Evolutionary conservation across 2,888 invertebrate species (phyloP), one percentile per base, ranked within the genome.

Genomic region (Operophtera brumata): DNA sequence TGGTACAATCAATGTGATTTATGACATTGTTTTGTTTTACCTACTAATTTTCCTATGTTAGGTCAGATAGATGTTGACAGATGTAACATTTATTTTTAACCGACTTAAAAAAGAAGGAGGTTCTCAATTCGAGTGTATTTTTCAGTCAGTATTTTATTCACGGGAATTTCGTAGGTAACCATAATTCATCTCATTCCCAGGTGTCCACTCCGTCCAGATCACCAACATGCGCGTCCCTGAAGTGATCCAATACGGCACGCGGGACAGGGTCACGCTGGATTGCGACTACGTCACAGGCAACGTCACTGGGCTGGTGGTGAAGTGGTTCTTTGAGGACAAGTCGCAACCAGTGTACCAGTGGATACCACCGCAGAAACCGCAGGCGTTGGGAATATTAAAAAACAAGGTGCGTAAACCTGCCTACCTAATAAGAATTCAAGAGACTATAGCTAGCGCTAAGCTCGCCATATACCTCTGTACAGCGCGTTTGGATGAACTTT

Each of bases 321-420:
- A 95, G 77, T 95, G 96, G 95, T 94, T 92, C 74, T 91, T 92
- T 70, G 92, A 92, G 78, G 92, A 93, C 69, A 91, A 90, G 59
- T 90, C 91, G 0, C 91, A 93, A 44, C 92, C 93, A 0, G 93
- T 95, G n/a, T 96, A 95, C 80, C 95, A 95, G 77, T 96, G 95
- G 95, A 95, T 95, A 57, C 93, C 94, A 1, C 93, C 93, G 2
- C 91, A 92, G 61, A 91, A 90, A 62, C 94, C 94, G 0, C 93
- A 93, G 70, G 93, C 93, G 10, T 82, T 94, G 43, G 94, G 94
- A 1, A 63, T 88, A 20, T 65, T 90, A 32, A 86, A 74, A 43
- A 73, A 89, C 65, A 89, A 83, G 79, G 89, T 86, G 3, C 12
- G 26, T 62, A n/a, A n/a, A n/a, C n/a, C n/a, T n/a, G n/a, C 20